phyloP scores from a whole-genome alignment of 2,888 invertebrate species.

The Orchesella flavescens region DNA sequence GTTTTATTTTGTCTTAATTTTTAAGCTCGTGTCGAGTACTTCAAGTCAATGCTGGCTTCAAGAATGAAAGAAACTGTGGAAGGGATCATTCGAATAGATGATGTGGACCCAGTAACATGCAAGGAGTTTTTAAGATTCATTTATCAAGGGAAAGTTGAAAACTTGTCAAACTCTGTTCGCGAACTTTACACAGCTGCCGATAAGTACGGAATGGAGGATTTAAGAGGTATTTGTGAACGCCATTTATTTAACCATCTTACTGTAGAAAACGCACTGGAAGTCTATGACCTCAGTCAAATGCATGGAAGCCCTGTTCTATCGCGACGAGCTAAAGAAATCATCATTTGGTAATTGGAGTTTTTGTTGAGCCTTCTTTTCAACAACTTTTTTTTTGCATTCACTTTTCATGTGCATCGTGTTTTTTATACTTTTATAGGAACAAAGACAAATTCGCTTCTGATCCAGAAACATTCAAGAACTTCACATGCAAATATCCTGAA shows the following conservation, averaged over 20 bases:
- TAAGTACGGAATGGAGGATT: conserved; percentile 64
- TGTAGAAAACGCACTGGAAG: conserved; percentile 63
- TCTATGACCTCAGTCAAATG: conserved; percentile 63
- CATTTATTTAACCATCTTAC: conserved; percentile 50
- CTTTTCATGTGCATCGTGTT: no score
- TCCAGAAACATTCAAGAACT: conserved; percentile 56
- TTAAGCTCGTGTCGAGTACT: conserved; percentile 60
- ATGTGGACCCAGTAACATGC: conserved; percentile 45
- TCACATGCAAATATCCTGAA: conserved; percentile 66
- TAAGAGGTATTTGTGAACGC: conserved; percentile 62
- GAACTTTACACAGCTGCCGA: conserved; percentile 65
- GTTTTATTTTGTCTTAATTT: neutral
- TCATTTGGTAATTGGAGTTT: conserved; percentile 67
- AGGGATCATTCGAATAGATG: conserved; percentile 54
- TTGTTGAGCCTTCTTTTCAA: no score
- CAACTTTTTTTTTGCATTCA: no score
- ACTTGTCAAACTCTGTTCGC: conserved; percentile 34
- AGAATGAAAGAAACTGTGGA: conserved; percentile 60
- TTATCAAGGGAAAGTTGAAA: conserved; percentile 62
- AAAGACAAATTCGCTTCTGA: conserved; percentile 62
- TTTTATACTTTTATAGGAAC: conserved; percentile 53
- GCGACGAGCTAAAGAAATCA: conserved; percentile 58
- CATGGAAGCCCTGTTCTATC: conserved; percentile 47
- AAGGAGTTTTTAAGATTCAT: conserved; percentile 66
- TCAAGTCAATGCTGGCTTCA: conserved; percentile 56